Evolutionary conservation across 2,113 vertebrate genomes (phyloP).

Genomic region (Monopterus albus): DNA sequence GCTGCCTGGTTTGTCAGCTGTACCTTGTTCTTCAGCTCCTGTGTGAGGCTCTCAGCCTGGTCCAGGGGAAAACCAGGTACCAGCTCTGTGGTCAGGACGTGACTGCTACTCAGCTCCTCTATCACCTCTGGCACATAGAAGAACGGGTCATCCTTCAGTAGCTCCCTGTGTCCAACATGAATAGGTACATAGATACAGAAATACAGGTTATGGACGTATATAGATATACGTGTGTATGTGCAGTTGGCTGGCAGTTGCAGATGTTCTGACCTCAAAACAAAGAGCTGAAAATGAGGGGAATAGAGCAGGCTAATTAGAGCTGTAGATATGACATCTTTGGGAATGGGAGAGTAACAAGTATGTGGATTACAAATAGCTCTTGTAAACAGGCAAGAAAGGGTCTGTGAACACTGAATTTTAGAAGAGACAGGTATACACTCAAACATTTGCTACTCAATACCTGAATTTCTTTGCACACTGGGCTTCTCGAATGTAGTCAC

Average conservation of each 20-base stretch:
- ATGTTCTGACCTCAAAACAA: conserved; percentile 13
- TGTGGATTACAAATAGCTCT: too few relatives aligned
- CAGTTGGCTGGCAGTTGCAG: neutral
- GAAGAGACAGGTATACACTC: too few relatives aligned
- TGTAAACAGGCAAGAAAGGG: too few relatives aligned
- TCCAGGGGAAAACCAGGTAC: conserved; percentile 94
- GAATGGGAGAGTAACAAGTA: too few relatives aligned
- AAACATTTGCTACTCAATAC: conserved; percentile 65
- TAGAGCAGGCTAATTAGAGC: neutral
- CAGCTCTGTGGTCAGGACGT: conserved; percentile 93
- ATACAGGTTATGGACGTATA: neutral
- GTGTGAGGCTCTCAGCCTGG: conserved; percentile 87
- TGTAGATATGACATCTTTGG: too few relatives aligned
- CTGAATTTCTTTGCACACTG: conserved; percentile 92
- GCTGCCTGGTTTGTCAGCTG: neutral
- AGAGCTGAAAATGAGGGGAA: neutral
- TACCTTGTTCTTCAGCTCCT: conserved; percentile 95
- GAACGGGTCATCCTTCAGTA: conserved; percentile 93
- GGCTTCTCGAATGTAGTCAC: conserved; percentile 95
- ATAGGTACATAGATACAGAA: neutral
- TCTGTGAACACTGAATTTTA: too few relatives aligned
- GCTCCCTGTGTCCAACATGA: conserved; percentile 80
- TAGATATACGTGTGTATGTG: neutral
- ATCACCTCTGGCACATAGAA: conserved; percentile 94
- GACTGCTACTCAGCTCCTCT: conserved; percentile 89